Conservation (phyloP, 2,888 invertebrate genomes). For the Belgica antarctica region DNA sequence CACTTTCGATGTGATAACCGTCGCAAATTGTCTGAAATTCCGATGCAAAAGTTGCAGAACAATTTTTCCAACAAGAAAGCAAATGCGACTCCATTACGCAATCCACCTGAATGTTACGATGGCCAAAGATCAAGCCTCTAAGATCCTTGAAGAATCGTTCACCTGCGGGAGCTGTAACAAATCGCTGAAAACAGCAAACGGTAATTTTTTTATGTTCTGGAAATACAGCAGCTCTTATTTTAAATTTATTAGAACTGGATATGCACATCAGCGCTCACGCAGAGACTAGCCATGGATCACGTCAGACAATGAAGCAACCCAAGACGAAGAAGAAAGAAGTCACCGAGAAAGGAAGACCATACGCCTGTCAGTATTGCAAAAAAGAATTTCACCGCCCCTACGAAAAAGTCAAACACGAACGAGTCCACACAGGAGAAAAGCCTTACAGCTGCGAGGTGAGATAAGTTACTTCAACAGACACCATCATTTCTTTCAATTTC, state of each 20-base stretch:
- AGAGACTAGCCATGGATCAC: neutral
- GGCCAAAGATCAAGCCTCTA: neutral
- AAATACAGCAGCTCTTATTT: too few relatives aligned
- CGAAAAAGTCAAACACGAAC: constrained; percentile 79
- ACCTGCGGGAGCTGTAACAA: constrained; percentile 66
- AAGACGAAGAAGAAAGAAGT: constrained; percentile 22
- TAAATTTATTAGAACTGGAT: too few relatives aligned
- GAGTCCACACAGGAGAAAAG: constrained; percentile 61
- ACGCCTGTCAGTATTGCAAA: constrained; percentile 70
- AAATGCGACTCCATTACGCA: neutral
- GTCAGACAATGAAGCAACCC: neutral
- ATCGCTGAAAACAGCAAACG: constrained; percentile 65
- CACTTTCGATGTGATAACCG: neutral
- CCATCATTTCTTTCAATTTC: neutral
- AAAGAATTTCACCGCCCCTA: constrained; percentile 71
- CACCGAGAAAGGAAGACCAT: constrained; percentile 52
- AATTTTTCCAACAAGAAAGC: constrained; percentile 3
- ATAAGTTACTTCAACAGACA: neutral
- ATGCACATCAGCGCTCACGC: constrained; percentile 73
- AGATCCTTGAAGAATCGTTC: neutral
- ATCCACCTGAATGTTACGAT: neutral
- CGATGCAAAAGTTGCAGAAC: constrained; percentile 5
- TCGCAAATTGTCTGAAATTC: neutral
- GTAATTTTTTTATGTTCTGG: too few relatives aligned
- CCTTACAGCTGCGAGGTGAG: constrained; percentile 63